Evolutionary conservation across 2,113 vertebrate genomes (phyloP).

Genomic region (Centropus bengalensis): DNA sequence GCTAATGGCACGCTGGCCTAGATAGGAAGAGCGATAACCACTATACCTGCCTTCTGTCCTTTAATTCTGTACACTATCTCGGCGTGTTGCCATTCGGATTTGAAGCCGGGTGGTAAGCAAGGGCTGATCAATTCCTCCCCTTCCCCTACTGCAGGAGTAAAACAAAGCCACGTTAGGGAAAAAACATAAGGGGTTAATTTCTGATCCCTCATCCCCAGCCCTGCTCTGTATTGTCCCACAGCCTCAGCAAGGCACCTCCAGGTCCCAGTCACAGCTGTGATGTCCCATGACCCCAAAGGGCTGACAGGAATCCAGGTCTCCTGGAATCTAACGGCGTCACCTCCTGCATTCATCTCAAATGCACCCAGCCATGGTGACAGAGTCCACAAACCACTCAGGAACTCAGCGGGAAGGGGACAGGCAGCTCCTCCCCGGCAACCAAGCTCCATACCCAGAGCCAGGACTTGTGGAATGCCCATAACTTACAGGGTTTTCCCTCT

Average conservation of each 20-base stretch:
- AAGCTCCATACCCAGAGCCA: neutral
- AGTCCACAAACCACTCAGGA: neutral
- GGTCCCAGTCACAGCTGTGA: neutral
- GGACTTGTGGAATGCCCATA: neutral
- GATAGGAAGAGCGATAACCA: neutral
- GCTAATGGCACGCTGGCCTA: neutral
- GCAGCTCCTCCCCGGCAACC: neutral
- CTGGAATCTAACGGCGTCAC: neutral
- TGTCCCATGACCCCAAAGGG: neutral
- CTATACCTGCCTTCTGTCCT: conserved; percentile 89
- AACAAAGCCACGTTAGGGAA: neutral
- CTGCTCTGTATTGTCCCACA: neutral
- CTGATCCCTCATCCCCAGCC: neutral
- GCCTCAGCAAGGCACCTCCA: neutral
- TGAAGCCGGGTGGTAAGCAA: conserved; percentile 86
- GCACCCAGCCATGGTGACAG: neutral
- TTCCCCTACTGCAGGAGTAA: conserved; percentile 76
- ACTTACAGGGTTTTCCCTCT: conserved; percentile 86
- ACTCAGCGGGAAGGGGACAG: neutral
- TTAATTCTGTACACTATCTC: conserved; percentile 86
- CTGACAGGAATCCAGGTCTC: neutral
- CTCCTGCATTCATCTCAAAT: neutral
- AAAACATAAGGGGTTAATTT: neutral
- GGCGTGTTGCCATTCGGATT: conserved; percentile 85
- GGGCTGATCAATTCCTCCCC: conserved; percentile 85